Evolutionary conservation across 2,888 invertebrate species (phyloP), one percentile per base, ranked within the genome.

Genomic region (Glyphotaelius pellucidus): DNA sequence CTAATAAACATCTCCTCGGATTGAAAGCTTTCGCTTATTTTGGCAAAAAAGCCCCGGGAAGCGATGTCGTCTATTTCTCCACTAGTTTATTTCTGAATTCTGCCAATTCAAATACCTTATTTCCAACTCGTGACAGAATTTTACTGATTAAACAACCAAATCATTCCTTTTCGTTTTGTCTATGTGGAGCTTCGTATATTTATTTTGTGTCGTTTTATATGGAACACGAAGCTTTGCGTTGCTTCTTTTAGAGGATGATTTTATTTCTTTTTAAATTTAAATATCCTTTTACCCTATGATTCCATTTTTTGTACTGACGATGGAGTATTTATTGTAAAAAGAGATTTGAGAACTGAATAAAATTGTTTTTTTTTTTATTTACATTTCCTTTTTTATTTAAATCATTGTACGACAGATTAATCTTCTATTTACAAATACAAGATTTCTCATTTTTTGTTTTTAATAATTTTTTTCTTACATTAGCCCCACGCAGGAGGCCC

Each of bases 11-110:
- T 83, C 19, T 83, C 35, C 25, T 35, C 83, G 35, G 35, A 35
- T 83, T 83, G 83, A 32, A 83, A 83, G 30, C 25, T 35, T 83
- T 35, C 35, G 83, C 35, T 83, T 38, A 83, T 83, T 83, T 83
- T 83, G 81, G 11, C 81, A 83, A 83, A 67, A 67, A 83, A 83
- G 31, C 32, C 9, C 32, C 15, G 81, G 81, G 32, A 32, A 83
- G 32, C 14, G 32, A 67, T 67, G 67, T 67, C 67, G 67, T 25
- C 67, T 67, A 67, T 67, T 67, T 25, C 25, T 25, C n/a, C 67
- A 67, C 67, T 67, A 67, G 67, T 67, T 67, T 67, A 67, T 67
- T 67, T 67, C 67, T 67, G 67, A 4, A 67, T 67, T 67, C 67
- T 67, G 67, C 67, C 67, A 67, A 67, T 67, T 67, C 67, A 67